Conservation (phyloP, 2,113 vertebrate genomes). For the Gymnorhina tibicen region DNA sequence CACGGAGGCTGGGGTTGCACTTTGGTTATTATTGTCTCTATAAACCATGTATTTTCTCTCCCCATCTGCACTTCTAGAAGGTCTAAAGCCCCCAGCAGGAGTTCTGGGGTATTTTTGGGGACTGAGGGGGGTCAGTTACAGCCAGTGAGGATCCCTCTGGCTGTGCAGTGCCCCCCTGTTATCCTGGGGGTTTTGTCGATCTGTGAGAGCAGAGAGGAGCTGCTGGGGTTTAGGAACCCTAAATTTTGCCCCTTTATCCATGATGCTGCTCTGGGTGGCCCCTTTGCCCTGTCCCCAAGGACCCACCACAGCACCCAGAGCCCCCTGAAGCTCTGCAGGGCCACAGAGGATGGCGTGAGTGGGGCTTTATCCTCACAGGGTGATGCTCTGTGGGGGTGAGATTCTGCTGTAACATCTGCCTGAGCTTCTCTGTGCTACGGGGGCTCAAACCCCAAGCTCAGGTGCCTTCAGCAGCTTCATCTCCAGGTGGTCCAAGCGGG, state of each 20-base stretch:
- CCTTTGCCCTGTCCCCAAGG: not conserved
- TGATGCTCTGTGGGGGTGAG: not conserved
- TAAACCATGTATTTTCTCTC: not conserved
- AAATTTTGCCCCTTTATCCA: not conserved
- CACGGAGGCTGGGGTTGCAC: not conserved
- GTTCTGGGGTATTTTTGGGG: not conserved
- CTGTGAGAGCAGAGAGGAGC: not conserved
- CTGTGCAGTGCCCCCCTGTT: rapidly evolving
- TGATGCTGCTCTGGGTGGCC: not conserved
- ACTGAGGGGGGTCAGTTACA: not conserved
- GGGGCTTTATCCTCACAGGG: not conserved
- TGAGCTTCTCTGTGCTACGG: not conserved
- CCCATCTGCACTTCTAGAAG: not conserved
- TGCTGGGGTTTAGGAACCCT: not conserved
- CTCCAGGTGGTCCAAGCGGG: not conserved
- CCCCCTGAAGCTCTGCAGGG: not conserved
- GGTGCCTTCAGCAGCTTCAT: not conserved
- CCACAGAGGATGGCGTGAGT: rapidly evolving
- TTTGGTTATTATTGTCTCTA: not conserved
- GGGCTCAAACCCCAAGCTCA: not conserved
- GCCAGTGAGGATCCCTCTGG: not conserved
- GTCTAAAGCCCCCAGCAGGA: rapidly evolving
- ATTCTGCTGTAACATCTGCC: not conserved
- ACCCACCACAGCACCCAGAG: not conserved
- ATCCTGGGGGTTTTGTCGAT: rapidly evolving